A percentile compares a stretch with the other conserved stretches of the same genome.
Conservation (phyloP, 1,140 invertebrate genomes). For the Antheraea pernyi region DNA sequence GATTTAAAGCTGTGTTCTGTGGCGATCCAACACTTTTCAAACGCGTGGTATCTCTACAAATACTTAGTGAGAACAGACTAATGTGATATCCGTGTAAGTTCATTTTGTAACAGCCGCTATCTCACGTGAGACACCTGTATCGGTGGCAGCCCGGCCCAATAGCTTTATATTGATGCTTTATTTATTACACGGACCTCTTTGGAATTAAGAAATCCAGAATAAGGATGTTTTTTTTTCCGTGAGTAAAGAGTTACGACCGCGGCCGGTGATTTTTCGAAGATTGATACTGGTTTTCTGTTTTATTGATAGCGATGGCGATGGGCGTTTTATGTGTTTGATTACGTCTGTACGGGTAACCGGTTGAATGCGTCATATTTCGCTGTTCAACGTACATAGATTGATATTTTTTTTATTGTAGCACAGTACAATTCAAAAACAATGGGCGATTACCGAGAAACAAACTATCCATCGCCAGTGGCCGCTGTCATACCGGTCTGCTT, state of each 20-base stretch:
- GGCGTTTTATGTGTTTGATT: constrained; percentile 1
- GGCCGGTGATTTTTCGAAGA: neutral
- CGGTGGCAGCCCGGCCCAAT: constrained; percentile 64
- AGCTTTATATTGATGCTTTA: constrained; percentile 65
- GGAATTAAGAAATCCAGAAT: constrained; percentile 59
- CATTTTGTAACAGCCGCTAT: constrained; percentile 61
- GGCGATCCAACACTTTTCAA: neutral
- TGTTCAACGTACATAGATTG: too few species aligned
- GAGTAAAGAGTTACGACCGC: constrained; percentile 7
- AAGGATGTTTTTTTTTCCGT: constrained; percentile 13
- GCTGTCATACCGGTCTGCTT: too few species aligned
- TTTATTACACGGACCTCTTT: constrained; percentile 54
- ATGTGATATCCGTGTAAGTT: constrained; percentile 74
- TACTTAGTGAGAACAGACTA: constrained; percentile 31
- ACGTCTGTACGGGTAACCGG: neutral
- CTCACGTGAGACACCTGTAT: constrained; percentile 67
- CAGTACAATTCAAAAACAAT: too few species aligned
- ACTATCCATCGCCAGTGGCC: too few species aligned
- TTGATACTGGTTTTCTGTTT: too few species aligned
- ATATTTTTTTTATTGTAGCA: too few species aligned
- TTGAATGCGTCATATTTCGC: too few species aligned
- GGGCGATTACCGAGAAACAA: too few species aligned
- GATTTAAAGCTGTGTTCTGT: neutral
- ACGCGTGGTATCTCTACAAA: constrained; percentile 1
- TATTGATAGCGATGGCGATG: neutral